These are phyloP conservation scores for Palythoa grandiflora DNA, from an alignment of 92 coral and sea anemone species.

Conservation along the genomic window DNA sequence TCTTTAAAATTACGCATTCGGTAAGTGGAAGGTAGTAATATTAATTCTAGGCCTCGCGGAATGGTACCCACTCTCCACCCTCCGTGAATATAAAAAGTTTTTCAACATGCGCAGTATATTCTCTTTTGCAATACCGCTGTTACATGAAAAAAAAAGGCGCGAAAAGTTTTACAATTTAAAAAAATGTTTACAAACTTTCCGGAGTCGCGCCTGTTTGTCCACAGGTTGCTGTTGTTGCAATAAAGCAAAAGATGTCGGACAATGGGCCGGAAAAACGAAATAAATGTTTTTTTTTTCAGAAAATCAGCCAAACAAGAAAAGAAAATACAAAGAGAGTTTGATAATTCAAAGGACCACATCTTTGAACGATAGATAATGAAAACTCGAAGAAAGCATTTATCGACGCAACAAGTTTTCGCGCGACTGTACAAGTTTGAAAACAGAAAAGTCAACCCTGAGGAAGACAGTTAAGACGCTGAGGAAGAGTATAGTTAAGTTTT, in stretches of 20 bases:
- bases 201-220: too few relatives aligned
- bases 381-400: background rate
- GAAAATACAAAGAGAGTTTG: background rate
- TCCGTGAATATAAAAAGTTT: slow-evolving; percentile 20
- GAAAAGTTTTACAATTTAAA: background rate
- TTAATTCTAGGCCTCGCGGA: slow-evolving; percentile 10
- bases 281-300: slow-evolving; percentile 13
- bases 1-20: too few relatives aligned
- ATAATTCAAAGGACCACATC: background rate
- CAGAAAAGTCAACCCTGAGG: background rate
- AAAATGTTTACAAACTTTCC: background rate
- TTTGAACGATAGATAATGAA: background rate
- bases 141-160: background rate
- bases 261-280: slow-evolving; percentile 16
- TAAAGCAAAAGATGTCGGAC: background rate
- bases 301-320: slow-evolving; percentile 22
- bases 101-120: slow-evolving; percentile 18
- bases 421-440: background rate
- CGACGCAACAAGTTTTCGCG: background rate
- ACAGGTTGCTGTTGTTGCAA: background rate
- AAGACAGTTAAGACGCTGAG: slow-evolving; percentile 5
- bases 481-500: background rate
- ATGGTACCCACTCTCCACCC: slow-evolving; percentile 32
- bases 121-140: slow-evolving; percentile 27
- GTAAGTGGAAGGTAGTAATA: too few relatives aligned